phyloP scores from a whole-genome alignment of 2,888 invertebrate species.

The Drosophila vallismaia region DNA sequence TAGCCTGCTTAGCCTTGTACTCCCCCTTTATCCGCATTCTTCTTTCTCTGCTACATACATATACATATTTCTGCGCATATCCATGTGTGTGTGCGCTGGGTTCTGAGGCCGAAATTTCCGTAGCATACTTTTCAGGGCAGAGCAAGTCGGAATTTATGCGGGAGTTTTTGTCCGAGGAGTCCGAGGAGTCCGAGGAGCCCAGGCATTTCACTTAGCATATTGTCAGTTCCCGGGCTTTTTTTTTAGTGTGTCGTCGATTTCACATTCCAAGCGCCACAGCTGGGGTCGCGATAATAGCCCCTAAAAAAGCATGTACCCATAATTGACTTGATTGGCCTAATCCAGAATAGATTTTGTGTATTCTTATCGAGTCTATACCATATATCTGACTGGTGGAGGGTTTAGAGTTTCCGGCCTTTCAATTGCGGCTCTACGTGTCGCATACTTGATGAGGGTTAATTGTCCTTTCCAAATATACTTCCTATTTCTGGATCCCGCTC shows the following conservation, averaged over 20 bases:
- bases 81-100: conserved; percentile 4
- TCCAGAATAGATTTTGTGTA: not conserved
- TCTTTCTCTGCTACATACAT: conserved; percentile 5
- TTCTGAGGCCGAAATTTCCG: conserved; percentile 31
- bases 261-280: conserved; percentile 19
- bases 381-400: not conserved
- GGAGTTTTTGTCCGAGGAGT: conserved; percentile 16
- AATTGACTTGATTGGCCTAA: conserved; percentile 6
- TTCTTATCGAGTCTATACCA: too few species aligned
- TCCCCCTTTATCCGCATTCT: conserved; percentile 31
- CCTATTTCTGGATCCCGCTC: too few species aligned
- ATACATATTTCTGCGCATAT: conserved; percentile 1
- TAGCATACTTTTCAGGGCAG: conserved; percentile 65
- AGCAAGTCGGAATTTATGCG: conserved; percentile 40
- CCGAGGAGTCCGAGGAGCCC: conserved; percentile 7
- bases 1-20: conserved; percentile 62
- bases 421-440: not conserved
- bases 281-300: conserved; percentile 14
- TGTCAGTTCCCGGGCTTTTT: conserved; percentile 32
- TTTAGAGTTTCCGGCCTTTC: not conserved
- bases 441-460: not conserved
- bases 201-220: conserved; percentile 43
- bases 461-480: not conserved
- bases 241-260: conserved; percentile 1
- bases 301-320: conserved; percentile 14